Percentiles rank a stretch among this genome's conserved stretches.
These are phyloP conservation scores for Scopus umbretta DNA, from an alignment of 2,113 vertebrate species.

Conservation along the genomic window DNA sequence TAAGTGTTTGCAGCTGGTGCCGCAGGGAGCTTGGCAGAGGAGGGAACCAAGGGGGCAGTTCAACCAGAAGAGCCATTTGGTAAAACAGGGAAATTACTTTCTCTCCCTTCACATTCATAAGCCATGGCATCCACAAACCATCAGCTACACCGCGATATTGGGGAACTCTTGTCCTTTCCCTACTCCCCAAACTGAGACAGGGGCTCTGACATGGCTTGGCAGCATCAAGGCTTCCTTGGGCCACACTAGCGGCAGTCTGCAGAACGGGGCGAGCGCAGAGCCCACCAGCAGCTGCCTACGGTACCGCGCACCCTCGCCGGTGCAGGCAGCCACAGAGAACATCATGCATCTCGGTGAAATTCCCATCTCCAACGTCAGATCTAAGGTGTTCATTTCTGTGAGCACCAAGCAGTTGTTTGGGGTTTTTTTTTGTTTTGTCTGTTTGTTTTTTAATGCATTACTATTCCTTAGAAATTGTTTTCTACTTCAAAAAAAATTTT, in stretches of 20 bases:
- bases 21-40: neutral
- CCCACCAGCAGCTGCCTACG: neutral
- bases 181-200: too few species aligned
- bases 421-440: too few species aligned
- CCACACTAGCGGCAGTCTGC: rapidly evolving
- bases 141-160: neutral
- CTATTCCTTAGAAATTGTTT: neutral
- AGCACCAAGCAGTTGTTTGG: neutral
- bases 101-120: neutral
- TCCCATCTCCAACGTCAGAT: neutral
- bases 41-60: neutral
- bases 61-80: neutral
- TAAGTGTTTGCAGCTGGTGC: neutral
- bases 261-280: too few species aligned
- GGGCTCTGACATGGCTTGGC: neutral
- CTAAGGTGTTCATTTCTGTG: neutral
- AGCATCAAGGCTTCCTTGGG: neutral
- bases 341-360: neutral
- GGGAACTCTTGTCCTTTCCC: neutral
- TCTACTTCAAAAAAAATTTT: neutral
- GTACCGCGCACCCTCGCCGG: neutral
- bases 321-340: neutral
- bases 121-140: neutral
- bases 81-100: neutral
- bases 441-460: neutral